Conservation (phyloP, 2,888 invertebrate genomes). For the Chymomyza amoena region DNA sequence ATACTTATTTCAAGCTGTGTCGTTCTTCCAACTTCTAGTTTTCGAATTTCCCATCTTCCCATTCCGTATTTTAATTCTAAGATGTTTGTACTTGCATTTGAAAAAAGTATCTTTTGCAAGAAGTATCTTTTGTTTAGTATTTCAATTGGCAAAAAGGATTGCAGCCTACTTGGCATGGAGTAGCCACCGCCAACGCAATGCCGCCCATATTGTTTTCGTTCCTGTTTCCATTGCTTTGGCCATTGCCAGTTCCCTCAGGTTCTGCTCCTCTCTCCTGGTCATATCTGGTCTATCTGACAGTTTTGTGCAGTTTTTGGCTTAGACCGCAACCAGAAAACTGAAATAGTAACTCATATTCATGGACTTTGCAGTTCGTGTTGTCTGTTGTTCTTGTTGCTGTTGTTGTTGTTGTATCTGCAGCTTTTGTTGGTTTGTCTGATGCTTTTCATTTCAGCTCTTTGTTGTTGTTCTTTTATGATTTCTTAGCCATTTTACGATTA, state of each 20-base stretch:
- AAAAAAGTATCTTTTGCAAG: no score
- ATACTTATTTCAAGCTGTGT: no score
- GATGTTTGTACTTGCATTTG: no score
- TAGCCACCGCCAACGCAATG: neutral
- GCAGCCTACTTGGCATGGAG: neutral
- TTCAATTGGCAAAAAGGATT: no score
- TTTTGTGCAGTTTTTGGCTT: neutral
- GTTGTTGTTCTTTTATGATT: slow-evolving; percentile 54
- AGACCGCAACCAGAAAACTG: slow-evolving; percentile 48
- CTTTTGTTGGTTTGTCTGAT: slow-evolving; percentile 40
- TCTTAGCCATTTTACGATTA: slow-evolving; percentile 71
- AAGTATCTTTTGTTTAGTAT: no score
- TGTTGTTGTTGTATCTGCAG: slow-evolving; percentile 4
- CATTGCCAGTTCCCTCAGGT: neutral
- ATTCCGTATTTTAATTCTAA: no score
- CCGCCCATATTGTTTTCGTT: neutral
- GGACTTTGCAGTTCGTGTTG: slow-evolving; percentile 17
- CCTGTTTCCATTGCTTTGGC: neutral
- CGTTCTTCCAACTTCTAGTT: no score
- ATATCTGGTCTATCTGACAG: slow-evolving; percentile 62
- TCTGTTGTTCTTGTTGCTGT: slow-evolving; percentile 24
- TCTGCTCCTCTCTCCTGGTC: slow-evolving; percentile 46
- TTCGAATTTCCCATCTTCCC: no score
- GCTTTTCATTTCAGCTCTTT: slow-evolving; percentile 26
- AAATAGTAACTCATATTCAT: slow-evolving; percentile 71